Evolutionary conservation across 2,113 vertebrate species (phyloP).

Genomic region (Sigmodon hispidus): DNA sequence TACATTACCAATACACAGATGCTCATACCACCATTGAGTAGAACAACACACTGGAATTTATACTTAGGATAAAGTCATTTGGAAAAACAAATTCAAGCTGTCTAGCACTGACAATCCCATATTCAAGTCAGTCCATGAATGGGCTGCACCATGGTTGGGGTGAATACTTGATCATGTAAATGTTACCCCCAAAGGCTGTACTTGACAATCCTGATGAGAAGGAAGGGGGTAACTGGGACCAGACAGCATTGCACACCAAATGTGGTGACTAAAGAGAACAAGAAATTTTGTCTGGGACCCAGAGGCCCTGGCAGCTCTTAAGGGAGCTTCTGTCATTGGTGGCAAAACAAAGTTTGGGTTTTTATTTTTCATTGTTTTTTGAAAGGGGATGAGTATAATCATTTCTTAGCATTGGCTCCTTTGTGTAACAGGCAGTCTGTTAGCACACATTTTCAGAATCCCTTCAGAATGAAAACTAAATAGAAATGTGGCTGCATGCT

Average conservation of each 20-base stretch:
- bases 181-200: background rate
- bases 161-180: slow-evolving; percentile 33
- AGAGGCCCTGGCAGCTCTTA: slow-evolving; percentile 61
- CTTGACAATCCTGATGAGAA: slow-evolving; percentile 46
- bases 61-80: slow-evolving; percentile 58
- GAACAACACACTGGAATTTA: slow-evolving; percentile 62
- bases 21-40: background rate
- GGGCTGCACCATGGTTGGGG: background rate
- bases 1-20: slow-evolving; percentile 49
- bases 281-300: slow-evolving; percentile 51
- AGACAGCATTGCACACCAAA: slow-evolving; percentile 59
- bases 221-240: background rate
- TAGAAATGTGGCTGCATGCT: slow-evolving; percentile 77
- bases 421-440: slow-evolving; percentile 77
- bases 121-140: slow-evolving; percentile 41
- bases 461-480: slow-evolving; percentile 75
- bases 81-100: slow-evolving; percentile 74
- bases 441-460: slow-evolving; percentile 79
- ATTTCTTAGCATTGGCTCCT: slow-evolving; percentile 74
- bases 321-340: slow-evolving; percentile 76
- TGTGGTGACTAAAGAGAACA: slow-evolving; percentile 64
- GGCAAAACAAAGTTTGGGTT: slow-evolving; percentile 76
- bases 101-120: slow-evolving; percentile 33
- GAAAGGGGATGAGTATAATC: slow-evolving; percentile 55
- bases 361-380: slow-evolving; percentile 65